Conservation (phyloP, 53 echinoderm and acorn worm genomes). For the Antedon mediterranea region DNA sequence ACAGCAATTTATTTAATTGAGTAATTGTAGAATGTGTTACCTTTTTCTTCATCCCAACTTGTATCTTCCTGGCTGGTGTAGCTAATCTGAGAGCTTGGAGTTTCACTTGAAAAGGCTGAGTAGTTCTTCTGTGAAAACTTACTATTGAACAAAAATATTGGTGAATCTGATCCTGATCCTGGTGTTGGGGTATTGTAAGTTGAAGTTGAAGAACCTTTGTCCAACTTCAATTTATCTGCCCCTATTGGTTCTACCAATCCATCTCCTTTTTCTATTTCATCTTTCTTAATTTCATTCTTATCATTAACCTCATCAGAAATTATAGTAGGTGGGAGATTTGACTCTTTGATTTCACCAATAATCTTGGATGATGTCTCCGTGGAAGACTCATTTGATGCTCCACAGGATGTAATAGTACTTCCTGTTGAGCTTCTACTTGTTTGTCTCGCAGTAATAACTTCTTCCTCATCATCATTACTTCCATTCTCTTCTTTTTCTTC, state of each 20-base stretch:
- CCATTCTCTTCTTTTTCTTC: no score
- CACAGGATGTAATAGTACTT: neutral
- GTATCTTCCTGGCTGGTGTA: conserved; percentile 35
- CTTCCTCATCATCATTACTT: neutral
- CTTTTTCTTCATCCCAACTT: conserved; percentile 74
- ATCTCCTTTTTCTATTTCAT: neutral
- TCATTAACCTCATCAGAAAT: no score
- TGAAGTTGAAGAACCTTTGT: neutral
- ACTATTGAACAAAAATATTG: neutral
- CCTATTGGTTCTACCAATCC: neutral
- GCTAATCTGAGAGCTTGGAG: conserved; percentile 75
- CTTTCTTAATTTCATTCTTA: neutral
- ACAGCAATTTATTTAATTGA: no score
- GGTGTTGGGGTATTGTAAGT: neutral
- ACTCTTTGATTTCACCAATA: neutral
- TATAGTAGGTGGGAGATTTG: neutral
- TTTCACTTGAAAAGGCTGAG: conserved; percentile 50
- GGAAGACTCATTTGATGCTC: neutral
- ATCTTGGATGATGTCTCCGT: neutral
- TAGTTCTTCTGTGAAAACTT: conserved; percentile 22
- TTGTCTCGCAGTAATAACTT: neutral
- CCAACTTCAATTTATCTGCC: neutral
- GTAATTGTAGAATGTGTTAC: no score
- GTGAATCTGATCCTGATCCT: conserved; percentile 1
- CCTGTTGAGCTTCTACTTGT: neutral